phyloP scores from a whole-genome alignment of 2,797 vertebrate species.

The Pangasius djambal region DNA sequence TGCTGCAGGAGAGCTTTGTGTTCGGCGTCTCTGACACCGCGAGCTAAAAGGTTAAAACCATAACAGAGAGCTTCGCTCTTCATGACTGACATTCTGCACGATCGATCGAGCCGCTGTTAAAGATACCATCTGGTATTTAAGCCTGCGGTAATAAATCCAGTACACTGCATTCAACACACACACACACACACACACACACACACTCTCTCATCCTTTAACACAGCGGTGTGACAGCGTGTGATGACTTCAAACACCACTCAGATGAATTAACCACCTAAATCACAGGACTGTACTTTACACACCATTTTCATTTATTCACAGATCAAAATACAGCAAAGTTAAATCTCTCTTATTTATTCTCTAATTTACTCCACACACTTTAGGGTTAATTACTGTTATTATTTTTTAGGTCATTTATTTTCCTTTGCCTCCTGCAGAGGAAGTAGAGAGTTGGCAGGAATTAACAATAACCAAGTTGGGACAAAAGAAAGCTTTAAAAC shows the following conservation, averaged over 20 bases:
- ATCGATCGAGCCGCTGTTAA: constrained; percentile 54
- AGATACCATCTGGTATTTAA: constrained; percentile 58
- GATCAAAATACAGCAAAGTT: not conserved
- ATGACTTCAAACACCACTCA: constrained; percentile 17
- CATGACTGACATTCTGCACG: constrained; percentile 59
- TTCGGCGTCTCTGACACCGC: constrained; percentile 45
- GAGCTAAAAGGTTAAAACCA: constrained; percentile 58
- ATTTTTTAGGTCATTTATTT: not conserved
- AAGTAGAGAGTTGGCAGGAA: not conserved
- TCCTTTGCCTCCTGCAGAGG: not conserved
- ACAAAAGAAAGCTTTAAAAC: too few species aligned
- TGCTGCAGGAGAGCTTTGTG: constrained; percentile 46
- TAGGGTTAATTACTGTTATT: not conserved
- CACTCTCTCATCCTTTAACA: constrained; percentile 21
- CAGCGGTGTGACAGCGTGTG: constrained; percentile 24
- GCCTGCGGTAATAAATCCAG: constrained; percentile 53
- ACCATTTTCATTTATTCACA: not conserved
- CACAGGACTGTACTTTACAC: not conserved
- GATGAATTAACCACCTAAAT: constrained; percentile 8
- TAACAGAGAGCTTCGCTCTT: constrained; percentile 51
- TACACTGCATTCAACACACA: constrained; percentile 14
- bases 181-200: constrained; percentile 45
- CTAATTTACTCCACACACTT: not conserved
- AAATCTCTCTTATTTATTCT: not conserved
- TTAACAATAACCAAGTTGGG: too few species aligned